Conservation (phyloP, 2,797 vertebrate species). For the Babyrousa celebensis region DNA sequence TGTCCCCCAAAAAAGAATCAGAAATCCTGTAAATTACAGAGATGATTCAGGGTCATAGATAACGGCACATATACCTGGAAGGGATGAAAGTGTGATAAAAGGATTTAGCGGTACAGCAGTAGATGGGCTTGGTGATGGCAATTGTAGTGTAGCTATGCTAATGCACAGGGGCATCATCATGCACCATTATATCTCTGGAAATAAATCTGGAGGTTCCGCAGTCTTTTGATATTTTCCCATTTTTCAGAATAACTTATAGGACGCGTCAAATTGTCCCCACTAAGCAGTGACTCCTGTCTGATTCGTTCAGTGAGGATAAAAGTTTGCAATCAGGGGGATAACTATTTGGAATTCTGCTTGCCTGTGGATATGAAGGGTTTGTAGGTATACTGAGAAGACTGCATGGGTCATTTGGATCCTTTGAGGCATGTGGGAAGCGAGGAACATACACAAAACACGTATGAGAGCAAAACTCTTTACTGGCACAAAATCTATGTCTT, state of each 20-base stretch:
- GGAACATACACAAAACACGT: neutral
- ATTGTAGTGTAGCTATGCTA: neutral
- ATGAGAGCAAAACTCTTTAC: neutral
- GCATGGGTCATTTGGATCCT: neutral
- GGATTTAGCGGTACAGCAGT: neutral
- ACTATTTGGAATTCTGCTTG: slow-evolving; percentile 1
- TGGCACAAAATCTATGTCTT: neutral
- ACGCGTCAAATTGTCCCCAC: neutral
- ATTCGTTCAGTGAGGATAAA: neutral
- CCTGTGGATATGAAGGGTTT: neutral
- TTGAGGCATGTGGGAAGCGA: neutral
- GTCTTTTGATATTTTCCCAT: neutral
- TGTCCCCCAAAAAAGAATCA: neutral
- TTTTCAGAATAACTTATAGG: neutral
- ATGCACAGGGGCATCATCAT: neutral
- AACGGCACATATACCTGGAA: neutral
- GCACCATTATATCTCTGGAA: neutral
- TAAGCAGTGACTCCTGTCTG: neutral
- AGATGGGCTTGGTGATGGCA: neutral
- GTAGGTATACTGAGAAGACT: neutral
- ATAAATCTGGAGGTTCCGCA: neutral
- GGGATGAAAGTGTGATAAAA: neutral
- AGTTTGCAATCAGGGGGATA: neutral
- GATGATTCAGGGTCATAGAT: neutral
- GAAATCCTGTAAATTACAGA: neutral